These are phyloP conservation scores for Schizotus pectinicornis DNA, from an alignment of 2,888 invertebrate species.

Conservation along the genomic window DNA sequence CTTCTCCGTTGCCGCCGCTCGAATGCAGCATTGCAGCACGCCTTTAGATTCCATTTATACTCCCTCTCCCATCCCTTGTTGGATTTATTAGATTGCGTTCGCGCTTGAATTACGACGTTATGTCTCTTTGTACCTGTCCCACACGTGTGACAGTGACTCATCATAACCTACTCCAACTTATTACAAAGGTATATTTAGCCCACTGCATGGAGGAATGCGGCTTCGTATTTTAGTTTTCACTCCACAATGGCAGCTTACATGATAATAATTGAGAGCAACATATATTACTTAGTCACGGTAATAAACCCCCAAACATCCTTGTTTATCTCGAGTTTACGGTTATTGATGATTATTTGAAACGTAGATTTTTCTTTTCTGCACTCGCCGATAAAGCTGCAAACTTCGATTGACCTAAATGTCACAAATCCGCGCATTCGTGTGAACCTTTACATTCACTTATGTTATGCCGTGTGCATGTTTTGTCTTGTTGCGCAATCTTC, in stretches of 20 bases:
- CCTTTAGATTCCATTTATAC: slow-evolving; percentile 25
- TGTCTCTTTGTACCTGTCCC: slow-evolving; percentile 23
- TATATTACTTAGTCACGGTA: too few species aligned
- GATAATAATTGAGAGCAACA: slow-evolving; percentile 3
- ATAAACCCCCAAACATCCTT: too few species aligned
- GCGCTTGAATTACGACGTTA: slow-evolving; percentile 9
- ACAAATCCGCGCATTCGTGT: neutral
- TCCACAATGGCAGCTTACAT: neutral
- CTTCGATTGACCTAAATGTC: slow-evolving; percentile 10
- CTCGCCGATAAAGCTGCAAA: too few species aligned
- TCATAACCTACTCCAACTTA: slow-evolving; percentile 16
- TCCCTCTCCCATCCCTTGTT: slow-evolving; percentile 8
- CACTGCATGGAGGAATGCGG: neutral
- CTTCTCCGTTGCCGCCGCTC: slow-evolving; percentile 26
- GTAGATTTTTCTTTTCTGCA: too few species aligned
- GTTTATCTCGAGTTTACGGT: too few species aligned
- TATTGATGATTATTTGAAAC: too few species aligned
- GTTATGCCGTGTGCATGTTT: slow-evolving; percentile 2
- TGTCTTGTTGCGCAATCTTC: neutral
- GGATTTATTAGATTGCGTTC: slow-evolving; percentile 24
- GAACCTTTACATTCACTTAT: slow-evolving; percentile 7
- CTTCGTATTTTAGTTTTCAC: neutral
- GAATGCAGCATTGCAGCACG: slow-evolving; percentile 37
- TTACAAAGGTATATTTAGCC: neutral
- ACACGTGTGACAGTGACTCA: slow-evolving; percentile 25